A percentile compares a stretch with the other conserved stretches of the same genome.
Conservation (phyloP, 2,797 vertebrate genomes). For the Pseudochromis fuscus region DNA sequence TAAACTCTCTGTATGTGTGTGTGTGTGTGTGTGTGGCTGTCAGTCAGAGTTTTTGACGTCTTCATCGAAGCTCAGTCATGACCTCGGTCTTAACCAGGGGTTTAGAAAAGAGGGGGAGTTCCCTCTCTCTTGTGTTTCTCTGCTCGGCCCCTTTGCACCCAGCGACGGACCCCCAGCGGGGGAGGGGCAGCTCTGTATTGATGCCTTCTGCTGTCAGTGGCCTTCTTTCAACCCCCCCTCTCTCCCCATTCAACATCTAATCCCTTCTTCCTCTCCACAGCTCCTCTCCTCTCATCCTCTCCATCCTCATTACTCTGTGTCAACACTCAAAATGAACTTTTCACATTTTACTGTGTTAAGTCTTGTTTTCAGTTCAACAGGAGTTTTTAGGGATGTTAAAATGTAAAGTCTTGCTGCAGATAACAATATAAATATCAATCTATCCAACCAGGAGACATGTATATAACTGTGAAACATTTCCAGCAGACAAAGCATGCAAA, state of each 20-base stretch:
- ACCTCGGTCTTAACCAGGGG: slow-evolving; percentile 83
- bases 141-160: slow-evolving; percentile 73
- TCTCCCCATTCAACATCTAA: slow-evolving; percentile 76
- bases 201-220: slow-evolving; percentile 82
- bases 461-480: not conserved
- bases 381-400: slow-evolving; percentile 16
- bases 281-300: slow-evolving; percentile 67
- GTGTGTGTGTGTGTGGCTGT: slow-evolving; percentile 82
- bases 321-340: slow-evolving; percentile 73
- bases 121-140: slow-evolving; percentile 75
- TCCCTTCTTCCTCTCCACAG: slow-evolving; percentile 78
- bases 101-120: slow-evolving; percentile 73
- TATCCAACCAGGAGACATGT: not conserved
- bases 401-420: not conserved
- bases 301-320: slow-evolving; percentile 64
- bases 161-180: slow-evolving; percentile 63
- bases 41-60: slow-evolving; percentile 90
- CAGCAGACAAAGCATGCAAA: not conserved
- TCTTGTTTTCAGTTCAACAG: slow-evolving; percentile 39
- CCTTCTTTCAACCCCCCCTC: slow-evolving; percentile 70
- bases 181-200: slow-evolving; percentile 74
- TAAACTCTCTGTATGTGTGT: slow-evolving; percentile 58
- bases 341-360: slow-evolving; percentile 56
- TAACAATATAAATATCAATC: not conserved
- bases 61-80: slow-evolving; percentile 93